These are phyloP conservation scores for Microdon myrmicae DNA, from an alignment of 2,888 invertebrate species.

Conservation along the genomic window DNA sequence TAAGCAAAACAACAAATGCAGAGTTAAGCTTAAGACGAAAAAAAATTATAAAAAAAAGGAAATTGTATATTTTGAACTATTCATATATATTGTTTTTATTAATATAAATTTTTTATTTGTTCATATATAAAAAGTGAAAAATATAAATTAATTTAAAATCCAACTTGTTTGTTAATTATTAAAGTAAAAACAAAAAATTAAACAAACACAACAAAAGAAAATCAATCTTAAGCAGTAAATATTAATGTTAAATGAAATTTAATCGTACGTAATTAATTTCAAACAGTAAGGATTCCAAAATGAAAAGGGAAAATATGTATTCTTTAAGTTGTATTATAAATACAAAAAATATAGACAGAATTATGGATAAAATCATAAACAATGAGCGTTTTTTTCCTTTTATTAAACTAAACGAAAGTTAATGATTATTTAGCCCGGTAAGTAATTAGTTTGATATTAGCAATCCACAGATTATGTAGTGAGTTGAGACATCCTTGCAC, in stretches of 20 bases:
- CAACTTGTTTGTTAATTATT: constrained; percentile 50
- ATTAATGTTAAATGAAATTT: constrained; percentile 40
- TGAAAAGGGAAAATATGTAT: constrained; percentile 36
- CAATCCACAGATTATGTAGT: no score
- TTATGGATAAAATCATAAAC: constrained; percentile 41
- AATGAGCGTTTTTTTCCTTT: no score
- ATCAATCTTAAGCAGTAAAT: constrained; percentile 47
- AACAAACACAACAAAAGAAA: constrained; percentile 30
- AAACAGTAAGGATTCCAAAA: no score
- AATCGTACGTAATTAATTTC: constrained; percentile 42
- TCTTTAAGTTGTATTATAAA: constrained; percentile 52
- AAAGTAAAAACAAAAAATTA: constrained; percentile 33
- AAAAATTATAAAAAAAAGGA: constrained; percentile 10
- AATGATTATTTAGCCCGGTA: no score
- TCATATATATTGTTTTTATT: constrained; percentile 50
- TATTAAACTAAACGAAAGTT: no score
- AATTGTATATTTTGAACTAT: constrained; percentile 41
- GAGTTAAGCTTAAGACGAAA: constrained; percentile 39
- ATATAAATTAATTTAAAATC: constrained; percentile 32
- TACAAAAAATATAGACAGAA: constrained; percentile 53
- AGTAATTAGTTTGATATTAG: no score
- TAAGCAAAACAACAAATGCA: constrained; percentile 32
- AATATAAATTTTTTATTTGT: constrained; percentile 42
- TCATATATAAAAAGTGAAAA: constrained; percentile 31
- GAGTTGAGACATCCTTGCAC: no score